These are phyloP conservation scores for Agrochola lychnidis DNA, from an alignment of 2,888 invertebrate genomes.

Conservation along the genomic window DNA sequence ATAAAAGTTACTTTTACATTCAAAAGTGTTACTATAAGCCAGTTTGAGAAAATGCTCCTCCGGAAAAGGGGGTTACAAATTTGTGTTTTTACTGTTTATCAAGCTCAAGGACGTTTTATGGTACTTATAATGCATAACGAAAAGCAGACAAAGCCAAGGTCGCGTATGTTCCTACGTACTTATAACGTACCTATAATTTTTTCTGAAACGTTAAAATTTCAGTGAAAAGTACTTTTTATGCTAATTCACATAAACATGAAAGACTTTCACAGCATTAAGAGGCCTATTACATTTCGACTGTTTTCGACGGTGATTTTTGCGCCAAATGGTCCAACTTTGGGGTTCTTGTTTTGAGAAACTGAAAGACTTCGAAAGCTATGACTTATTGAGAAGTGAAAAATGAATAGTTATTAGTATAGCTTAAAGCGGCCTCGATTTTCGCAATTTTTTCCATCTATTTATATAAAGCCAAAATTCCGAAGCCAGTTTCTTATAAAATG, in stretches of 20 bases:
- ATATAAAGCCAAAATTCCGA: too few species aligned
- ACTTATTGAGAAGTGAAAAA: too few species aligned
- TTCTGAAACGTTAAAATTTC: not conserved
- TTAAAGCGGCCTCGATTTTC: too few species aligned
- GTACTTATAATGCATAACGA: not conserved
- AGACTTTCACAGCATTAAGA: not conserved
- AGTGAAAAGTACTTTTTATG: too few species aligned
- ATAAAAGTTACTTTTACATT: not conserved
- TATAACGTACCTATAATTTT: not conserved
- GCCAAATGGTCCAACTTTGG: too few species aligned
- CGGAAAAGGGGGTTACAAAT: not conserved
- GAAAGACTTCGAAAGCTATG: too few species aligned
- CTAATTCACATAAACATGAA: not conserved
- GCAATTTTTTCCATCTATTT: too few species aligned
- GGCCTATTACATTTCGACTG: too few species aligned
- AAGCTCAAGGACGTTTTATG: not conserved
- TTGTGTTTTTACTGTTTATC: not conserved
- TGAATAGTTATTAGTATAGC: too few species aligned
- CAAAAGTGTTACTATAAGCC: not conserved
- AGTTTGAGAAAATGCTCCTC: not conserved
- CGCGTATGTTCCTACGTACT: not conserved
- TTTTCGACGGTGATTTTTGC: too few species aligned
- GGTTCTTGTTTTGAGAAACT: too few species aligned
- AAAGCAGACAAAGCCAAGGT: not conserved
- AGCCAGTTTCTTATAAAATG: too few species aligned